phyloP scores from a whole-genome alignment of 2,113 vertebrate species.

The Epinephelus cyanopodus region DNA sequence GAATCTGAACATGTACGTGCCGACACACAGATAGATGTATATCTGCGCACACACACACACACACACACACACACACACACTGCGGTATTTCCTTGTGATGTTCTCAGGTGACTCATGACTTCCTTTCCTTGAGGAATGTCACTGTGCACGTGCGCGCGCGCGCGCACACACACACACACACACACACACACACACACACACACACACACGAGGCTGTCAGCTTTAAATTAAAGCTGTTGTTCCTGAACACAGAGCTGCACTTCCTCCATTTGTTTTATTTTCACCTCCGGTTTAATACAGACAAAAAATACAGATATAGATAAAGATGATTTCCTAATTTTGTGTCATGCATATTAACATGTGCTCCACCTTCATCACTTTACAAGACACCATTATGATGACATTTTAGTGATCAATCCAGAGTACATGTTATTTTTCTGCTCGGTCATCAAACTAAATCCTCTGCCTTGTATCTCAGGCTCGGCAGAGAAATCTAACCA shows the following conservation, averaged over 20 bases:
- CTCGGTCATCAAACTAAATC: too few relatives aligned
- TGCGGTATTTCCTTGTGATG: conserved; percentile 14
- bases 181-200: conserved; percentile 8
- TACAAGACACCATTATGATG: too few relatives aligned
- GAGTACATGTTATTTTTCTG: too few relatives aligned
- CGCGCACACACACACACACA: background rate
- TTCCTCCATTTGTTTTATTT: background rate
- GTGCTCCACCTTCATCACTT: too few relatives aligned
- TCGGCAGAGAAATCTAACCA: too few relatives aligned
- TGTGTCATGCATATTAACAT: too few relatives aligned
- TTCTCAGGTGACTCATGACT: conserved; percentile 59
- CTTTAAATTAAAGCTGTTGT: conserved; percentile 19
- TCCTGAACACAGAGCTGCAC: conserved; percentile 12
- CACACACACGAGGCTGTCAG: background rate
- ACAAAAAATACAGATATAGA: too few relatives aligned
- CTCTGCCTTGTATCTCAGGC: too few relatives aligned
- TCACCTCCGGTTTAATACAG: background rate
- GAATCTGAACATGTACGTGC: conserved; percentile 25
- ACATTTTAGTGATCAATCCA: too few relatives aligned
- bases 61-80: background rate
- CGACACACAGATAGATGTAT: conserved; percentile 11
- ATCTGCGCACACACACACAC: conserved; percentile 20
- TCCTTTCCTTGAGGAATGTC: conserved; percentile 39
- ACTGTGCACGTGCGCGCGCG: background rate
- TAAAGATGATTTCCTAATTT: too few relatives aligned